Evolutionary conservation across 2,888 invertebrate genomes (phyloP).

Genomic region (Lithodes maja): DNA sequence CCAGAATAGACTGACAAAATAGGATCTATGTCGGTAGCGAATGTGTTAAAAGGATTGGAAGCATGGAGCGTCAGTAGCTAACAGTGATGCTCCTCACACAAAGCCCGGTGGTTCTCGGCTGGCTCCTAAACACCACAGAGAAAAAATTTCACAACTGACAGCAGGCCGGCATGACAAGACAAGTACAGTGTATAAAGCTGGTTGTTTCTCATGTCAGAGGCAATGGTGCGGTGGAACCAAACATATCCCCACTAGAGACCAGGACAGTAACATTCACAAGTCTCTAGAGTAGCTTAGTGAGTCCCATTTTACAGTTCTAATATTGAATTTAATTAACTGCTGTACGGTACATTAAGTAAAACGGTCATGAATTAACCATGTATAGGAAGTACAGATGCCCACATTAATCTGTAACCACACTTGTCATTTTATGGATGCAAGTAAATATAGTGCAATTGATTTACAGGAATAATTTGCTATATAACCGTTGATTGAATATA

Average conservation of each 20-base stretch:
- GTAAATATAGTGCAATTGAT: no score
- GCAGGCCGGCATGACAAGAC: slow-evolving; percentile 58
- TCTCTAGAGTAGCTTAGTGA: slow-evolving; percentile 39
- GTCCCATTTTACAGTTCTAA: slow-evolving; percentile 46
- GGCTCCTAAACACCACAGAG: slow-evolving; percentile 47
- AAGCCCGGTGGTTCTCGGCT: slow-evolving; percentile 20
- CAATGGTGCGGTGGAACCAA: slow-evolving; percentile 45
- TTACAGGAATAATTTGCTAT: no score
- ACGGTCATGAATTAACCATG: no score
- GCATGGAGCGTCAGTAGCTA: slow-evolving; percentile 37
- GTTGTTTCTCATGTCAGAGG: slow-evolving; percentile 47
- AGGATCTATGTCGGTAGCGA: no score
- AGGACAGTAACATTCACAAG: slow-evolving; percentile 56
- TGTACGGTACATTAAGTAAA: no score
- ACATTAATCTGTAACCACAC: no score
- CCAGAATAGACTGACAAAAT: no score
- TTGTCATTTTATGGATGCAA: no score
- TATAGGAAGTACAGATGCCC: no score
- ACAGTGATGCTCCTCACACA: slow-evolving; percentile 40
- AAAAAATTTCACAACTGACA: slow-evolving; percentile 67
- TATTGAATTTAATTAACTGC: background rate
- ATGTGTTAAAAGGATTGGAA: slow-evolving; percentile 7
- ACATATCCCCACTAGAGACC: slow-evolving; percentile 63
- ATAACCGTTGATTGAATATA: no score
- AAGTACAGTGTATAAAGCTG: slow-evolving; percentile 47